Evolutionary conservation across 2,888 invertebrate species (phyloP), one percentile per base, ranked within the genome.

Genomic region (Hydrotaea diabolus): DNA sequence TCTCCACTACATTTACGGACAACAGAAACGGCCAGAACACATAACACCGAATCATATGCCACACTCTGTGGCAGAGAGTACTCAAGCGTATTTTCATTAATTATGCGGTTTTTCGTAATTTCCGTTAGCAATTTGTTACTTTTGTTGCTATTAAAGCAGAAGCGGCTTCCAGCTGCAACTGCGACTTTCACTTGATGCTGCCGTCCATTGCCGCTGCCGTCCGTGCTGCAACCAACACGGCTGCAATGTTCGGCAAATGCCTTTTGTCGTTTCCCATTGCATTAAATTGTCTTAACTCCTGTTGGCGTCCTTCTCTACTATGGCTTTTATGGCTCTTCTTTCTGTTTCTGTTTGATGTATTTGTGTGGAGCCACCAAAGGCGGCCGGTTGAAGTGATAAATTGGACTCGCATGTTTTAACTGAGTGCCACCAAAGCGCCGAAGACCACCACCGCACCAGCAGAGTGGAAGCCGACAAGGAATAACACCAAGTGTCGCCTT

Each of bases 11-110:
- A 80, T 74, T 74, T 77, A 76, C 75, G 73, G 46, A 53, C 78
- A 79, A 53, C 80, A 80, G 46, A 79, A 26, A 0, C 31, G 57
- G 17, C 57, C 72, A 55, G 36, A 39, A 73, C 31, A 69, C 43
- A 23, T 59, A 69, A 69, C 69, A 69, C 77, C 59, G 64, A 46
- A 78, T 77, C 77, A 72, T 72, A 15, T 84, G 80, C 77, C 84
- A 77, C 76, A 76, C 43, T 66, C 69, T 69, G 69, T 46, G 46
- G 46, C 46, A 69, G 23, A 21, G 84, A 72, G 75, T 53, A 82
- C 80, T 82, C 82, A 77, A 85, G 86, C 85, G 81, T 62, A 85
- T 86, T 86, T 86, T 86, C 86, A 86, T 86, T 86, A 86, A 86
- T 86, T 85, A 86, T 86, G 86, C 84, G 86, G 85, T 80, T 83